Conservation (phyloP, 1,140 invertebrate species). For the Diorhabda elongata region DNA sequence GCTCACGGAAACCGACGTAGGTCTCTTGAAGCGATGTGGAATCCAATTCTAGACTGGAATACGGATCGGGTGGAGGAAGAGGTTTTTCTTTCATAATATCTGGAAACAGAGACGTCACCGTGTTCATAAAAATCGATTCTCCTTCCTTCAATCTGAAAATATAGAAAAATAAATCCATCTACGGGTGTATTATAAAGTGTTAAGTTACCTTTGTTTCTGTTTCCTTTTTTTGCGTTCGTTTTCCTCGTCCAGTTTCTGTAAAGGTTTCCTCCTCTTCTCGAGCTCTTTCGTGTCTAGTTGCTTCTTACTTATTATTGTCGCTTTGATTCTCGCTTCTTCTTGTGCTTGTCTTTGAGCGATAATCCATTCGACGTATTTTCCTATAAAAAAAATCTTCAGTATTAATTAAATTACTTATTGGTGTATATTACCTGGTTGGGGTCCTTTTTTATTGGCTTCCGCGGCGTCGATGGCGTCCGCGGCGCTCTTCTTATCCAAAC, state of each 20-base stretch:
- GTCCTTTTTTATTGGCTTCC: slow-evolving; percentile 17
- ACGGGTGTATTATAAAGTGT: too few species aligned
- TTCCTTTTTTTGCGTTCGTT: slow-evolving; percentile 45
- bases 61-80: slow-evolving; percentile 34
- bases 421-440: slow-evolving; percentile 23
- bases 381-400: slow-evolving; percentile 21
- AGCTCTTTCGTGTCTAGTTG: slow-evolving; percentile 49
- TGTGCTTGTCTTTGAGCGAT: slow-evolving; percentile 44
- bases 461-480: slow-evolving; percentile 18
- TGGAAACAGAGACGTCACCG: slow-evolving; percentile 42
- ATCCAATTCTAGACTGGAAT: slow-evolving; percentile 27
- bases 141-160: slow-evolving; percentile 31
- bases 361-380: slow-evolving; percentile 44
- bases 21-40: slow-evolving; percentile 21
- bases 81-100: slow-evolving; percentile 39
- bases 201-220: slow-evolving; percentile 33
- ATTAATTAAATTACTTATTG: neutral
- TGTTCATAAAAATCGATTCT: slow-evolving; percentile 39
- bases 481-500: slow-evolving; percentile 18
- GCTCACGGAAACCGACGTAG: slow-evolving; percentile 24
- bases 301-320: slow-evolving; percentile 48
- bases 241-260: slow-evolving; percentile 47
- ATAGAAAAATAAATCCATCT: neutral
- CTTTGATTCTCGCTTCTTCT: slow-evolving; percentile 50
- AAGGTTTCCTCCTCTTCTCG: slow-evolving; percentile 46